Base-by-base conservation (phyloP, 2,113 vertebrate species). In the Hepsetus odoe region DNA sequence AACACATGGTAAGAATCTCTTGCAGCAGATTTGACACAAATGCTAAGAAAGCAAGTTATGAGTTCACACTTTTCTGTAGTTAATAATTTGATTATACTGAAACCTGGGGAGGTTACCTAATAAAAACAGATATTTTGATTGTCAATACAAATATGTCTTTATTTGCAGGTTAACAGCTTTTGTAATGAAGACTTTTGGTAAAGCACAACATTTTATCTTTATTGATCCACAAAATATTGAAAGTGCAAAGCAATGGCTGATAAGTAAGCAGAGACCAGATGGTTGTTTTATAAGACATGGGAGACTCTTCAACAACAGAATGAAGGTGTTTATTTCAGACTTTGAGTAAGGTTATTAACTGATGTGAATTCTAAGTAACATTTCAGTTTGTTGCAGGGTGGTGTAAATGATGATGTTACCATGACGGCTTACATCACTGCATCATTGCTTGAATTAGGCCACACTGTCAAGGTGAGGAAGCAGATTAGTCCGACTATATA, bases 1-100 rank as follows among this genome's bases (percentile, higher is more conserved):
- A 98, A 96, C 64, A 97, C 95, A 14, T 98, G 95, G 96, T 97
- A 89, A 94, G 93, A 71, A 33, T 18, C 20, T 32, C 35, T 55
- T 8, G 3, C 3, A 38, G 8, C 3, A 38, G 35, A 38, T 55
- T 32, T 3, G 13, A 38, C 28, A 32, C 30, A 14, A 46, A 56
- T 38, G 35, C 35, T 38, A 38, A n/a, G n/a, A n/a, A n/a, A n/a
- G n/a, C n/a, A n/a, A n/a, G n/a, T n/a, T n/a, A n/a, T n/a, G n/a
- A n/a, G n/a, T n/a, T n/a, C n/a, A n/a, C n/a, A n/a, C n/a, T n/a
- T n/a, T n/a, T n/a, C n/a, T n/a, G n/a, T n/a, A n/a, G n/a, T n/a
- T n/a, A 38, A 38, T 8, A 38, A 38, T 38, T 38, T 38, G n/a
- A 40, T 44, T 44, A 44, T 44, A 44, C 42, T 44, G 9, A 11